A percentile compares a stretch with the other conserved stretches of the same genome.
Conservation (phyloP, 2,113 vertebrate species). For the Callipepla squamata region DNA sequence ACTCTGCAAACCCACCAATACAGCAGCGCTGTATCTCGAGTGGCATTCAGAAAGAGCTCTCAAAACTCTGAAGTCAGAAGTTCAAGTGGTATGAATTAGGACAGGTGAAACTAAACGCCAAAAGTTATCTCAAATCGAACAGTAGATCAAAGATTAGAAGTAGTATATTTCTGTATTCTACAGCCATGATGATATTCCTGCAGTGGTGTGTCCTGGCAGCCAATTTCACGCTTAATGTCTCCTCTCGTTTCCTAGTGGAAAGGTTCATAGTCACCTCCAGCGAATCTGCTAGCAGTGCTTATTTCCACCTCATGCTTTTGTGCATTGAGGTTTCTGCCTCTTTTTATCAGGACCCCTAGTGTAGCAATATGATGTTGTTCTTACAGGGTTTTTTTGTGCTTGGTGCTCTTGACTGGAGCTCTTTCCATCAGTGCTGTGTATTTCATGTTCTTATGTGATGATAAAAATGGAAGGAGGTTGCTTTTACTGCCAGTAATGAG, state of each 20-base stretch:
- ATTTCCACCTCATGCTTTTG: not conserved
- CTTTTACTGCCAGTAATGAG: not conserved
- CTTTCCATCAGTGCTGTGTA: not conserved
- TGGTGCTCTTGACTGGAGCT: not conserved
- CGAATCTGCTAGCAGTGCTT: not conserved
- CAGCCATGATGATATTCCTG: not conserved
- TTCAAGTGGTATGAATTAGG: not conserved
- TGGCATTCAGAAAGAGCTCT: not conserved
- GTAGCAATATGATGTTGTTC: not conserved
- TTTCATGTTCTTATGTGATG: not conserved
- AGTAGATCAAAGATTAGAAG: not conserved
- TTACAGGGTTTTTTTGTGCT: not conserved
- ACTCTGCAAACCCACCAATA: not conserved
- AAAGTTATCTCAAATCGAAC: not conserved
- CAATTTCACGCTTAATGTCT: fast-evolving
- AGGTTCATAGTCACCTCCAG: fast-evolving
- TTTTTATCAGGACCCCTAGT: not conserved
- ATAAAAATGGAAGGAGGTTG: not conserved
- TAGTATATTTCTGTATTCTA: not conserved
- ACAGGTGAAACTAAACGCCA: not conserved
- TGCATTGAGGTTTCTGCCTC: not conserved
- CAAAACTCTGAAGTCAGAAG: not conserved
- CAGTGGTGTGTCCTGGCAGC: not conserved
- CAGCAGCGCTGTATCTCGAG: not conserved
- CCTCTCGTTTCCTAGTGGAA: not conserved